Percentiles rank a stretch among this genome's conserved stretches.
phyloP scores from a whole-genome alignment of 2,797 vertebrate species.

The Tenualosa thibaudeaui region DNA sequence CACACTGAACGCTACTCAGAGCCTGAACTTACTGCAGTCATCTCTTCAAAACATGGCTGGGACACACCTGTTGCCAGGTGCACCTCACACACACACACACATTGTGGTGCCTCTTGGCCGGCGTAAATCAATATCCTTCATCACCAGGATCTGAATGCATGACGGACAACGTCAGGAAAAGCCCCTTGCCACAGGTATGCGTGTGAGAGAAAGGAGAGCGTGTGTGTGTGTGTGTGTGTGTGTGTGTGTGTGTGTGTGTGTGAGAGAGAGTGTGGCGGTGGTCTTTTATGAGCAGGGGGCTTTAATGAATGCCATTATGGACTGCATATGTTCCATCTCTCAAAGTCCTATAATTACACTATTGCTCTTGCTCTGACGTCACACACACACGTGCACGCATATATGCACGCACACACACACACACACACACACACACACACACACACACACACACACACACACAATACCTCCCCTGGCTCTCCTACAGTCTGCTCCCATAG shows the following conservation, averaged over 20 bases:
- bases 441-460: too few relatives aligned
- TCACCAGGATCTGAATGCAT: conserved; percentile 61
- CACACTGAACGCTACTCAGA: conserved; percentile 32
- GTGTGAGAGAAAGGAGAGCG: conserved; percentile 1
- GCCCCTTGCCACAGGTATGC: conserved; percentile 51
- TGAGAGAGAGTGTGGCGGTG: too few relatives aligned
- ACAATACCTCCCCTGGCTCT: not conserved
- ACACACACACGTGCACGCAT: not conserved
- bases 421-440: not conserved
- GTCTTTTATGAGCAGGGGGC: not conserved
- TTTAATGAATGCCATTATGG: conserved; percentile 14
- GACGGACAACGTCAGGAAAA: conserved; percentile 51
- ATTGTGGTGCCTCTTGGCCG: conserved; percentile 33
- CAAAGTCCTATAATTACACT: not conserved
- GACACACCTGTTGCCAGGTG: conserved; percentile 60
- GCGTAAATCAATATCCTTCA: conserved; percentile 59
- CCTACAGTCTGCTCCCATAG: too few relatives aligned
- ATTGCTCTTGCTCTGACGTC: not conserved
- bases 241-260: not conserved
- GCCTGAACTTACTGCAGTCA: conserved; percentile 38
- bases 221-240: not conserved
- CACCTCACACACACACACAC: conserved; percentile 16
- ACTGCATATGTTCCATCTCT: not conserved
- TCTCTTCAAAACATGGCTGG: not conserved
- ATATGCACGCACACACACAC: not conserved